Conservation (phyloP, 1,140 invertebrate genomes). For the Tigriopus japonicus region DNA sequence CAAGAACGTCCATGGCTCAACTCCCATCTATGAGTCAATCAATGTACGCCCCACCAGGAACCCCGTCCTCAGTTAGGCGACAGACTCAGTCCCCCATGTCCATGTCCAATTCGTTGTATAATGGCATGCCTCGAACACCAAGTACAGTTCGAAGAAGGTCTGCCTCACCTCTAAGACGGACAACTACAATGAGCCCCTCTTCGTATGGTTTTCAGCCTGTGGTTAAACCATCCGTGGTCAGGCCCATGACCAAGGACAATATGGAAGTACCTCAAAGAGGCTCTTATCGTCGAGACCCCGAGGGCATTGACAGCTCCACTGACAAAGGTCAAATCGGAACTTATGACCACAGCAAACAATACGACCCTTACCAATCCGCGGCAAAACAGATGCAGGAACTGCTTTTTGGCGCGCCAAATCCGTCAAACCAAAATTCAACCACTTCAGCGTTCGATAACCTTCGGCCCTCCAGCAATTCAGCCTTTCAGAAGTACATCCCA, state of each 20-base stretch:
- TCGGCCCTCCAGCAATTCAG: conserved; percentile 1
- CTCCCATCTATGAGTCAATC: too few relatives aligned
- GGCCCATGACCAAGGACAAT: neutral
- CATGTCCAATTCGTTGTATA: too few relatives aligned
- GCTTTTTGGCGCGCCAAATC: neutral
- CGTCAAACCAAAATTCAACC: neutral
- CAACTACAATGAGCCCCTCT: too few relatives aligned
- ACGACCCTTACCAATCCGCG: conserved; percentile 7
- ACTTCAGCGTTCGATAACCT: neutral
- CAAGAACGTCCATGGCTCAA: too few relatives aligned
- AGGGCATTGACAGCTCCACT: neutral
- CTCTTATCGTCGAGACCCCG: neutral
- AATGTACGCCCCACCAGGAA: too few relatives aligned
- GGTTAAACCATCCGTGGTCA: neutral
- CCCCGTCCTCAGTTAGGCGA: too few relatives aligned
- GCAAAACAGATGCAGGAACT: conserved; percentile 11
- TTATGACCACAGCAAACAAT: conserved; percentile 5
- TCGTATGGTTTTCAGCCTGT: neutral
- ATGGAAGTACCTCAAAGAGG: neutral
- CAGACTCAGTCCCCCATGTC: too few relatives aligned
- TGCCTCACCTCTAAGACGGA: too few relatives aligned
- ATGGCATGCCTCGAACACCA: too few relatives aligned
- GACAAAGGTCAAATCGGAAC: neutral
- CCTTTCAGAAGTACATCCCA: conserved; percentile 9
- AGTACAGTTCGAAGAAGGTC: too few relatives aligned